Evolutionary conservation across 2,113 vertebrate genomes (phyloP), one percentile per base, ranked within the genome.

Genomic region (Haemorhous mexicanus): DNA sequence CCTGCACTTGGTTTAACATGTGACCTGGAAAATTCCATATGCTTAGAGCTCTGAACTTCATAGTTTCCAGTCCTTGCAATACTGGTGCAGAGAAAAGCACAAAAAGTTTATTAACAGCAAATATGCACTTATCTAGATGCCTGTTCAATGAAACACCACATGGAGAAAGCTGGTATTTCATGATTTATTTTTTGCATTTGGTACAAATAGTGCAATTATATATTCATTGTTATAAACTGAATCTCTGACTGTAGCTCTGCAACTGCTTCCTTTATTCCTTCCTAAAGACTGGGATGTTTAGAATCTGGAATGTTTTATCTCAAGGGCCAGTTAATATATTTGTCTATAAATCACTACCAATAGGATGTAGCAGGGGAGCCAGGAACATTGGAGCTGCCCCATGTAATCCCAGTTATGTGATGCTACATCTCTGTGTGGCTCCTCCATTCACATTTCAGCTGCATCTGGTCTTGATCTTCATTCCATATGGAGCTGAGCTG

Each of bases 21-120:
- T 96, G 95, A 87, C 76, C 90, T 89, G 95, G 92, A 96, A 97
- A 97, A 94, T 97, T 96, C 93, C 90, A 84, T 89, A 87, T 72
- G 66, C 76, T 74, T 74, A 15, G 43, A 74, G 72, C 61, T 92
- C 84, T 39, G 73, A 76, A 62, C 62, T 95, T 84, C 74, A 87
- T 64, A 89, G 69, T 96, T 96, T 94, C 92, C 86, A 55, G 66
- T 74, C 7, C 0, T 84, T 96, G 43, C 58, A 69, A 11, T 27
- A 33, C 13, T 52, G 28, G 19, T 82, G 46, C 53, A 79, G 56
- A 84, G 75, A 49, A 68, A 86, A 68, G 18, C 76, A 74, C 66
- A 78, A 35, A 72, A 84, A 56, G 24, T 64, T 92, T 87, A 64
- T 81, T 92, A 81, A 64, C 20, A 61, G 61, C 52, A 81, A 64